Conservation (phyloP, 2,113 vertebrate genomes). For the Acanthochromis polyacanthus region DNA sequence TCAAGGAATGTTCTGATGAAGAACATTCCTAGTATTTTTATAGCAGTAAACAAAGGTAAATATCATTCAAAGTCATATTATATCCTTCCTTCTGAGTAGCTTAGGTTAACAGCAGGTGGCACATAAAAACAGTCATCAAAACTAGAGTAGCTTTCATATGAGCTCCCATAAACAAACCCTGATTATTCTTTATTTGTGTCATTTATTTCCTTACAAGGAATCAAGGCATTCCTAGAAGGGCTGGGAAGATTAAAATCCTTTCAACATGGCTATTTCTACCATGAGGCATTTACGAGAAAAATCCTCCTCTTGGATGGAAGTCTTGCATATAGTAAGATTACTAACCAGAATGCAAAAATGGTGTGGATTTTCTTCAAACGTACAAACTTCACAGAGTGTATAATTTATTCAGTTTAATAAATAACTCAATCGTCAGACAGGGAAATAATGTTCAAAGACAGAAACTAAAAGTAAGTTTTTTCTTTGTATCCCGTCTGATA, state of each 20-base stretch:
- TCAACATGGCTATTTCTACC: conserved; percentile 4
- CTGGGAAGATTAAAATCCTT: conserved; percentile 19
- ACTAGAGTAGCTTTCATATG: conserved; percentile 25
- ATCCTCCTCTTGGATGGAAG: conserved; percentile 24
- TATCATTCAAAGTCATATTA: conserved; percentile 43
- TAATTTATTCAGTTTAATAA: too few species aligned
- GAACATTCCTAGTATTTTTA: conserved; percentile 47
- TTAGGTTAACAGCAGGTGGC: conserved; percentile 50
- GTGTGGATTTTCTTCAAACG: too few species aligned
- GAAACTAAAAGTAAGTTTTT: too few species aligned
- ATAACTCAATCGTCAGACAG: too few species aligned
- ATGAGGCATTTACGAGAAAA: not conserved
- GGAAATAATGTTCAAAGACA: too few species aligned
- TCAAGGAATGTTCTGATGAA: conserved; percentile 31
- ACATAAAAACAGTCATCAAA: conserved; percentile 54
- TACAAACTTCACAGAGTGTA: too few species aligned
- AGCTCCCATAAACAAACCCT: conserved; percentile 35
- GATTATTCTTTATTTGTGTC: conserved; percentile 52
- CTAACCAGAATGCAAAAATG: not conserved
- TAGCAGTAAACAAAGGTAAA: conserved; percentile 4
- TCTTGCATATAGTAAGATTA: conserved; percentile 29
- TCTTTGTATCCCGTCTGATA: too few species aligned
- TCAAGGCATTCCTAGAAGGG: conserved; percentile 22
- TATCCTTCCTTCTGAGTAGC: conserved; percentile 20
- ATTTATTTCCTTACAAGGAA: conserved; percentile 68